These are phyloP conservation scores for Antechinus flavipes DNA, from an alignment of 2,113 vertebrate genomes.

Conservation along the genomic window DNA sequence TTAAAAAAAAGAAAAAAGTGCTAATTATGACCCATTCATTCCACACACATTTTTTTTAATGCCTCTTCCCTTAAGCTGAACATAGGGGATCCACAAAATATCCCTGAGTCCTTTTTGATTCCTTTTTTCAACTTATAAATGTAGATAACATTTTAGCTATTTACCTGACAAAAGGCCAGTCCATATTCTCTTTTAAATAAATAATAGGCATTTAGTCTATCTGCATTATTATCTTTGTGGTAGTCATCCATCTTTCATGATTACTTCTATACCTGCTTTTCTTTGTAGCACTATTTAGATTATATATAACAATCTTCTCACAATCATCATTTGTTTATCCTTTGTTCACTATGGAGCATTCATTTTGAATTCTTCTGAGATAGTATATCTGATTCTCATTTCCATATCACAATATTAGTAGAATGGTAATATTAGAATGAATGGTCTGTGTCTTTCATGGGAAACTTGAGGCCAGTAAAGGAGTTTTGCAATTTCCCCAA, in stretches of 20 bases:
- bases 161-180: background rate
- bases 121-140: background rate
- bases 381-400: background rate
- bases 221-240: background rate
- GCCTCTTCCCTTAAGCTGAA: background rate
- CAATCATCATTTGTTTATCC: background rate
- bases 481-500: background rate
- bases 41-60: background rate
- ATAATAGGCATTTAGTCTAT: background rate
- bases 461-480: background rate
- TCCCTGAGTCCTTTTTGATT: background rate
- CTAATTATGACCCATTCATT: background rate
- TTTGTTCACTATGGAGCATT: background rate
- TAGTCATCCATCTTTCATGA: background rate
- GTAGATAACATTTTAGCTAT: background rate
- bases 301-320: background rate
- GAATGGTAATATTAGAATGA: background rate
- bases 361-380: background rate
- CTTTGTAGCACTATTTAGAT: background rate
- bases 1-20: background rate
- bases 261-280: background rate
- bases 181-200: background rate
- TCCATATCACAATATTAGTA: background rate
- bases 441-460: background rate
- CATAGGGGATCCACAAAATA: background rate